Evolutionary conservation across 1,140 invertebrate genomes (phyloP).

Genomic region (Yoshiicerus persimilis): DNA sequence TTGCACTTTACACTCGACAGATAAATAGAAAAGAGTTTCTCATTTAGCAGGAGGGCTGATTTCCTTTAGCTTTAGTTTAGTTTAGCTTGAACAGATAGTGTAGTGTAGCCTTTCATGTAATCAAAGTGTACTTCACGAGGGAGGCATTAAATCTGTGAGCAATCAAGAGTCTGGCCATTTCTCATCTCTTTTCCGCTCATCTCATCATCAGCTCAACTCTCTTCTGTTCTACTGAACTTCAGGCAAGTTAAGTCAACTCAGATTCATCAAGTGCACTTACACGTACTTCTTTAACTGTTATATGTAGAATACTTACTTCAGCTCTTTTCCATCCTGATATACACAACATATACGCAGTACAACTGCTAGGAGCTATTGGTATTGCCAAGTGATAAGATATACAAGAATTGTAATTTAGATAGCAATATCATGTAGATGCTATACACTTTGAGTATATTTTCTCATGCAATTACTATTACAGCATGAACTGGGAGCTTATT

Average conservation of each 20-base stretch:
- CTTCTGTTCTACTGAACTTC: background rate
- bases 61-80: background rate
- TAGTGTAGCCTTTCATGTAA: constrained; percentile 1
- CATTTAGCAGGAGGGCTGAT: background rate
- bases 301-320: background rate
- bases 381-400: too few species aligned
- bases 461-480: background rate
- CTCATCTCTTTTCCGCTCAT: constrained; percentile 3
- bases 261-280: constrained; percentile 9
- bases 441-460: background rate
- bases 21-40: background rate
- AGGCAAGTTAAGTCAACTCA: background rate
- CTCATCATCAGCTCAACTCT: background rate
- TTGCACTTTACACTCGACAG: background rate
- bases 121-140: constrained; percentile 2
- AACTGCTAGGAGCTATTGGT: too few species aligned
- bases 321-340: background rate
- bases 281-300: constrained; percentile 18
- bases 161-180: background rate
- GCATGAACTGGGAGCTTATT: background rate
- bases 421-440: too few species aligned
- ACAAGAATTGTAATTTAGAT: too few species aligned
- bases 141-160: constrained; percentile 12
- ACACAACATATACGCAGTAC: background rate
- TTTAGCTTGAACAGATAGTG: background rate